phyloP scores from a whole-genome alignment of 2,113 vertebrate genomes.

The Dasyprocta punctata region DNA sequence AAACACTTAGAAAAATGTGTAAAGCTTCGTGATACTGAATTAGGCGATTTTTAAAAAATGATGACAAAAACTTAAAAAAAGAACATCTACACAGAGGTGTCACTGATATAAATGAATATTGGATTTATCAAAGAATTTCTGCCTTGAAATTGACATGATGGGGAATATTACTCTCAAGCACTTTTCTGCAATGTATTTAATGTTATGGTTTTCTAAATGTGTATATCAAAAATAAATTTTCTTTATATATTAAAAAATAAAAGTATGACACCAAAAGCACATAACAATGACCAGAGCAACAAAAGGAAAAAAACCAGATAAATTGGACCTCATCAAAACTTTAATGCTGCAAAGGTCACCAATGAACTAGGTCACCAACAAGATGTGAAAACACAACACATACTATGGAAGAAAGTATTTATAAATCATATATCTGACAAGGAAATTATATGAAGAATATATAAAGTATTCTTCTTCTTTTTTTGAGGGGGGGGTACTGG shows the following conservation, averaged over 20 bases:
- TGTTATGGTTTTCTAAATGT: not conserved
- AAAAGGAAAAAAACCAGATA: not conserved
- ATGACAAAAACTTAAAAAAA: not conserved
- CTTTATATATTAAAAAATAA: not conserved
- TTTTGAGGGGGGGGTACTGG: too few relatives aligned
- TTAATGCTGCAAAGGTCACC: not conserved
- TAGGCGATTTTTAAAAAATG: slow-evolving; percentile 11
- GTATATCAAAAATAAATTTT: not conserved
- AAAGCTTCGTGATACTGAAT: slow-evolving; percentile 33
- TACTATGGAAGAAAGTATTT: slow-evolving; percentile 3
- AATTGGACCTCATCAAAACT: not conserved
- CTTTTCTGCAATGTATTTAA: not conserved
- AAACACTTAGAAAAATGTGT: not conserved
- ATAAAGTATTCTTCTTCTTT: not conserved
- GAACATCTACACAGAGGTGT: not conserved
- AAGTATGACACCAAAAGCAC: not conserved
- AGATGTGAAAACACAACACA: slow-evolving; percentile 19
- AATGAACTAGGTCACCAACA: not conserved
- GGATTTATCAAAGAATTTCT: not conserved
- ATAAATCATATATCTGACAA: slow-evolving; percentile 23
- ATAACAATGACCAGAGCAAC: slow-evolving; percentile 16
- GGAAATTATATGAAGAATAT: not conserved
- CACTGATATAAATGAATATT: not conserved
- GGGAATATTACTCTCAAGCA: not conserved
- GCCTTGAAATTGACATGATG: not conserved